These are phyloP conservation scores for Brotula barbata DNA, from an alignment of 2,797 vertebrate genomes.

Conservation along the genomic window DNA sequence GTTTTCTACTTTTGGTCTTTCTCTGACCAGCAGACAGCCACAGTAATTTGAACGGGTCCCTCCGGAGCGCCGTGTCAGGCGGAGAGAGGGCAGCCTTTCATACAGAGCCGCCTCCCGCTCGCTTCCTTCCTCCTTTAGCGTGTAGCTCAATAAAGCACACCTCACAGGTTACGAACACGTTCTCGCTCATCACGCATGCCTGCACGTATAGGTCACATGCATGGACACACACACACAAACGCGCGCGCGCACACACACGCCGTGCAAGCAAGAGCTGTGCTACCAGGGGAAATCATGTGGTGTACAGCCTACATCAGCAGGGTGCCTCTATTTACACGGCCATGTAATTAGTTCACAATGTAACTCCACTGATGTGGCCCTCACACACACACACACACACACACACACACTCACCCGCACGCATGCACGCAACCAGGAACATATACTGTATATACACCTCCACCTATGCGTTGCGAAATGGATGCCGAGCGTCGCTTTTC, in stretches of 20 bases:
- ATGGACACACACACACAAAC: conserved; percentile 9
- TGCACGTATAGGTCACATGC: conserved; percentile 38
- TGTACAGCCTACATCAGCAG: conserved; percentile 69
- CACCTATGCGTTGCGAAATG: too few species aligned
- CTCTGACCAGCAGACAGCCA: conserved; percentile 60
- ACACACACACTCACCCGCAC: conserved; percentile 7
- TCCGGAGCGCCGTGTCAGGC: conserved; percentile 52
- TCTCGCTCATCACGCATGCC: conserved; percentile 27
- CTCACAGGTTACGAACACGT: conserved; percentile 49
- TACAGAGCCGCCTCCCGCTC: conserved; percentile 55
- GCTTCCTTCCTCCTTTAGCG: conserved; percentile 51
- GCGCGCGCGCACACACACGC: conserved; percentile 24
- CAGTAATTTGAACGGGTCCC: conserved; percentile 60
- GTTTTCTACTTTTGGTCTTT: conserved; percentile 63
- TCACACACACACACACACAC: conserved; percentile 49
- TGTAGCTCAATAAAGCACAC: conserved; percentile 62
- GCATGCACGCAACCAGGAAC: too few species aligned
- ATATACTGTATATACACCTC: too few species aligned
- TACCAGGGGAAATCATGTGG: conserved; percentile 80
- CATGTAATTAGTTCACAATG: conserved; percentile 75
- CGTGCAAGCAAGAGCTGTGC: conserved; percentile 61
- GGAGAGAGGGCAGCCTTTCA: conserved; percentile 62
- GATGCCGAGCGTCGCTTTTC: too few species aligned
- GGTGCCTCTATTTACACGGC: conserved; percentile 72
- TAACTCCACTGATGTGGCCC: conserved; percentile 67